Evolutionary conservation across 1,140 invertebrate genomes (phyloP).

Genomic region (Ceratosolen solmsi): DNA sequence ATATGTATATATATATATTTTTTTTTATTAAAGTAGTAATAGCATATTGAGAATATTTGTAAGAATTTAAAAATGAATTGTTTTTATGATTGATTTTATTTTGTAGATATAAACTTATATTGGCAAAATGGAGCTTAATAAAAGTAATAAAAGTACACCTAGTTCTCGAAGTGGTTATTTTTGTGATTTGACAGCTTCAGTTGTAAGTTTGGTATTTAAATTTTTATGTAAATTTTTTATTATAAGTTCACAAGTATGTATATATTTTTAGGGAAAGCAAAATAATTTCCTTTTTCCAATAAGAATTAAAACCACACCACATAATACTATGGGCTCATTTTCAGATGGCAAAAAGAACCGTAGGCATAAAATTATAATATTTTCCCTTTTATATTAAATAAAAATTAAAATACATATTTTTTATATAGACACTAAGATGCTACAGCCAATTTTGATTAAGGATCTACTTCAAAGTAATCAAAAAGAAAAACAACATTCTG

Average conservation of each 20-base stretch:
- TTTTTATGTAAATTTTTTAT: neutral
- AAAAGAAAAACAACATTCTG: slow-evolving; percentile 31
- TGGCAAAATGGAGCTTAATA: slow-evolving; percentile 44
- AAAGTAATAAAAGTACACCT: slow-evolving; percentile 39
- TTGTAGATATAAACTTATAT: neutral
- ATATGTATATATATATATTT: too few relatives aligned
- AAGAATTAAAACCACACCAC: slow-evolving; percentile 45
- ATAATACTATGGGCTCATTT: slow-evolving; percentile 22
- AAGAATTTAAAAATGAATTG: too few relatives aligned
- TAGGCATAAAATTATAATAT: slow-evolving; percentile 6
- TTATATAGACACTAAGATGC: slow-evolving; percentile 44
- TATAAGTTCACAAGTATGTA: neutral
- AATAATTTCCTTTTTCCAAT: slow-evolving; percentile 44
- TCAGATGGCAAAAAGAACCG: slow-evolving; percentile 48
- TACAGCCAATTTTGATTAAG: slow-evolving; percentile 49
- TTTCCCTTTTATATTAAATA: neutral
- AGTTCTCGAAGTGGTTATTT: slow-evolving; percentile 40
- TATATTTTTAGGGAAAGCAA: slow-evolving; percentile 41
- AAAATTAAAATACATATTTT: neutral
- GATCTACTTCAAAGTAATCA: slow-evolving; percentile 45
- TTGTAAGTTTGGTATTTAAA: slow-evolving; percentile 16
- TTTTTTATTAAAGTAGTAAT: too few relatives aligned
- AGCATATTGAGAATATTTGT: too few relatives aligned
- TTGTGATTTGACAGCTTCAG: slow-evolving; percentile 35
- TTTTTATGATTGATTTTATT: neutral